Conservation (phyloP, 2,888 invertebrate species). For the Tetrapedia diversipes region DNA sequence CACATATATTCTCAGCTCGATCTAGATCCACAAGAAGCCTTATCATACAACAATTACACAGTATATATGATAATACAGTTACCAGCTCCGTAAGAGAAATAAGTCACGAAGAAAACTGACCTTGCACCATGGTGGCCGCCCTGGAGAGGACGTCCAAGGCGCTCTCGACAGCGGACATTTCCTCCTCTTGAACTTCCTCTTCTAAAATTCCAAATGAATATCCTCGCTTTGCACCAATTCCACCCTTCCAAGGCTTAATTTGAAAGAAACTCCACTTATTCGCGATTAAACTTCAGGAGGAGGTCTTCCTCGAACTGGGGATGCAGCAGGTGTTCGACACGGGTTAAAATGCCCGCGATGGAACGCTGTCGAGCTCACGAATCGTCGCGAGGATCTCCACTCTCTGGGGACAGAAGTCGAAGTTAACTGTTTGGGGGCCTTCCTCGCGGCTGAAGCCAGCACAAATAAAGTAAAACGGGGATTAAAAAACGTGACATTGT, state of each 20-base stretch:
- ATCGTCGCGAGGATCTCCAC: constrained; percentile 42
- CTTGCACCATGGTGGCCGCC: constrained; percentile 95
- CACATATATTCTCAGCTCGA: not conserved
- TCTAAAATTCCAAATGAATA: not conserved
- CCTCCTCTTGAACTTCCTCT: constrained; percentile 29
- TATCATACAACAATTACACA: not conserved
- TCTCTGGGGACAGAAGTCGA: constrained; percentile 63
- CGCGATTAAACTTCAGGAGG: not conserved
- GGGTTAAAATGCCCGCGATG: constrained; percentile 29
- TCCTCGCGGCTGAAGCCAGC: constrained; percentile 69
- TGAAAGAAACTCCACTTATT: not conserved
- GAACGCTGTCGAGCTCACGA: constrained; percentile 27
- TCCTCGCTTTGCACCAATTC: not conserved
- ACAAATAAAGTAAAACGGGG: constrained; percentile 81
- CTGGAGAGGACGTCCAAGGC: constrained; percentile 94
- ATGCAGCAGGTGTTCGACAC: constrained; percentile 31
- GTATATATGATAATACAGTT: not conserved
- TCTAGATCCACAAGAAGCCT: not conserved
- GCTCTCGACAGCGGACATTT: constrained; percentile 90
- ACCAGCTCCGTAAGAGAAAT: not conserved
- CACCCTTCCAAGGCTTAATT: not conserved
- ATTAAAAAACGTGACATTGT: constrained; percentile 83
- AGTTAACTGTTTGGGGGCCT: constrained; percentile 73
- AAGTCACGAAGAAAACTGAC: constrained; percentile 70
- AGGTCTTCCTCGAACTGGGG: not conserved